Conservation (phyloP, 2,888 invertebrate species). For the Timandra comae region DNA sequence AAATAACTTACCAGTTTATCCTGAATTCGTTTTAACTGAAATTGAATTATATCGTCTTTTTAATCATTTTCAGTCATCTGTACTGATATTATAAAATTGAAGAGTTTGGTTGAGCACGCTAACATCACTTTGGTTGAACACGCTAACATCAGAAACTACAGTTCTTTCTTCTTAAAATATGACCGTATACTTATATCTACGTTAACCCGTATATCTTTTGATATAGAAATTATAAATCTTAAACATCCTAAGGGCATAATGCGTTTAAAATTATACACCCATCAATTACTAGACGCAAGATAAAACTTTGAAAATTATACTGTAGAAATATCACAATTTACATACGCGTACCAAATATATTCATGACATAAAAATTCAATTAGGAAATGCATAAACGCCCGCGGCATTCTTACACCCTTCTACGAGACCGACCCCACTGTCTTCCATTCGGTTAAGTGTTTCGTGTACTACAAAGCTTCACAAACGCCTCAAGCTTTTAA, state of each 20-base stretch:
- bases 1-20: conserved; percentile 11
- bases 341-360: conserved; percentile 15
- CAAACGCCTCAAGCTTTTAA: conserved; percentile 64
- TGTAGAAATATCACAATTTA: conserved; percentile 3
- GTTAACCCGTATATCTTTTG: no score
- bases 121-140: no score
- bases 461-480: conserved; percentile 64
- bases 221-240: no score
- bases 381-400: conserved; percentile 33
- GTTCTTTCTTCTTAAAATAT: no score
- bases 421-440: conserved; percentile 25
- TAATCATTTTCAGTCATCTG: no score
- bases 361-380: conserved; percentile 37
- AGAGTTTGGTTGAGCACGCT: no score
- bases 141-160: no score
- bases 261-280: conserved; percentile 2
- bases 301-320: no score
- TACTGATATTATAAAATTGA: no score
- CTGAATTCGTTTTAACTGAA: background rate
- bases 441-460: conserved; percentile 54
- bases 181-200: no score
- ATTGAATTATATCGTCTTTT: background rate
- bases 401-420: conserved; percentile 30
- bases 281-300: background rate
- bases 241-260: no score